Evolutionary conservation across 2,113 vertebrate genomes (phyloP).

Genomic region (Diadophis punctatus): DNA sequence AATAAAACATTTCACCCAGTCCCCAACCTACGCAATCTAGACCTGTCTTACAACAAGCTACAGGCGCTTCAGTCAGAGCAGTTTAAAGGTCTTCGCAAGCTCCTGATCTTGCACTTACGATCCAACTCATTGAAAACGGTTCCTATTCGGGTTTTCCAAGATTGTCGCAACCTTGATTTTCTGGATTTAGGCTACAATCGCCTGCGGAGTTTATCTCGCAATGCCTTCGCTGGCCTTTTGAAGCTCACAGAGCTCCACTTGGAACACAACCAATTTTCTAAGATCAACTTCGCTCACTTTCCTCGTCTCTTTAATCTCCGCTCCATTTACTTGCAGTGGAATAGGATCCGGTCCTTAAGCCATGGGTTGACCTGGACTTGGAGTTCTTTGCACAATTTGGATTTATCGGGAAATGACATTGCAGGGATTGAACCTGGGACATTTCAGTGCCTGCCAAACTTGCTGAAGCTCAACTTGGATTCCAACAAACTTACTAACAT

Average conservation of each 20-base stretch:
- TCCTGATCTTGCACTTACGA: slow-evolving; percentile 90
- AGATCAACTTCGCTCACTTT: slow-evolving; percentile 95
- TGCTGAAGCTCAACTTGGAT: slow-evolving; percentile 94
- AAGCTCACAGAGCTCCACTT: slow-evolving; percentile 93
- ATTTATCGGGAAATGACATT: slow-evolving; percentile 94
- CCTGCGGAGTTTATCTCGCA: slow-evolving; percentile 89
- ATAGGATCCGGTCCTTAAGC: slow-evolving; percentile 86
- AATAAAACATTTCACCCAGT: slow-evolving; percentile 91
- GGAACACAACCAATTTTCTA: slow-evolving; percentile 98
- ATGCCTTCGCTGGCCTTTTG: slow-evolving; percentile 90
- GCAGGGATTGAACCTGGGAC: slow-evolving; percentile 83
- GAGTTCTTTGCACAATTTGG: slow-evolving; percentile 96
- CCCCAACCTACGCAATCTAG: slow-evolving; percentile 94
- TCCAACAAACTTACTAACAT: slow-evolving; percentile 96
- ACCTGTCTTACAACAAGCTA: slow-evolving; percentile 96
- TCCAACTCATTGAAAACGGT: slow-evolving; percentile 92
- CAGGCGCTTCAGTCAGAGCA: slow-evolving; percentile 85
- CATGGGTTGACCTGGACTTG: slow-evolving; percentile 94
- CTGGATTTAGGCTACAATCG: slow-evolving; percentile 95
- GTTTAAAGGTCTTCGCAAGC: slow-evolving; percentile 89
- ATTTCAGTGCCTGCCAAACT: slow-evolving; percentile 91
- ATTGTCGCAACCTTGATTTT: slow-evolving; percentile 95
- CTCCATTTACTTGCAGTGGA: slow-evolving; percentile 94
- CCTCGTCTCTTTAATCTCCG: slow-evolving; percentile 92
- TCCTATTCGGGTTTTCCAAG: slow-evolving; percentile 90